phyloP scores from a whole-genome alignment of 2,797 vertebrate species.

The Todus mexicanus region DNA sequence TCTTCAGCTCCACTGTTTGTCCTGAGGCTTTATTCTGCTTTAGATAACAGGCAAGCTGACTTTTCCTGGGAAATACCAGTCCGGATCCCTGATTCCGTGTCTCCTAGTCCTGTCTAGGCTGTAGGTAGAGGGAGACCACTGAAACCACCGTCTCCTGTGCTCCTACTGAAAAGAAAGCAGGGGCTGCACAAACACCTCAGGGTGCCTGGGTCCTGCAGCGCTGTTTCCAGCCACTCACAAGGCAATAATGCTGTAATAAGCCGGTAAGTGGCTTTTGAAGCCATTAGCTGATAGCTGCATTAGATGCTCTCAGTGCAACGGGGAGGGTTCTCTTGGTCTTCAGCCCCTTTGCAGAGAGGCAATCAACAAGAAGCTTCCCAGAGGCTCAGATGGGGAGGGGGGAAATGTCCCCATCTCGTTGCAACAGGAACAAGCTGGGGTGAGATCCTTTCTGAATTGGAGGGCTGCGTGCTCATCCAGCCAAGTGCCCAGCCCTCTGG shows the following conservation, averaged over 20 bases:
- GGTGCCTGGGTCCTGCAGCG: background rate
- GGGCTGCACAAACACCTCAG: background rate
- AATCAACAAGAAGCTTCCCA: background rate
- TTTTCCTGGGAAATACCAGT: too few relatives aligned
- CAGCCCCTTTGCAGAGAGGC: background rate
- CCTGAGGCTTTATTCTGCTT: background rate
- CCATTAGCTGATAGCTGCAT: background rate
- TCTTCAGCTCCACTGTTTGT: background rate
- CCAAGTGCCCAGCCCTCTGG: accelerated
- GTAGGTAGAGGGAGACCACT: background rate
- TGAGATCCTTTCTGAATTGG: background rate
- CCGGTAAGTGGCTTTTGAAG: background rate
- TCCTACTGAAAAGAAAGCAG: accelerated
- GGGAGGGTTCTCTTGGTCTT: background rate
- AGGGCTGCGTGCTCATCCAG: background rate
- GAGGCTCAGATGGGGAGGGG: background rate
- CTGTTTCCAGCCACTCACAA: background rate
- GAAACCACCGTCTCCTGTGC: background rate
- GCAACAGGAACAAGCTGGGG: background rate
- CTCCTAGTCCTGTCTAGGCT: background rate
- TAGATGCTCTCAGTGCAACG: background rate
- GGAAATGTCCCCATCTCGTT: accelerated
- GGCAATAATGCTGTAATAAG: background rate
- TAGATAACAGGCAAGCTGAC: background rate
- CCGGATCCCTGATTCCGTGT: background rate